Conservation (phyloP, 1,140 invertebrate genomes). For the Neodiprion lecontei region DNA sequence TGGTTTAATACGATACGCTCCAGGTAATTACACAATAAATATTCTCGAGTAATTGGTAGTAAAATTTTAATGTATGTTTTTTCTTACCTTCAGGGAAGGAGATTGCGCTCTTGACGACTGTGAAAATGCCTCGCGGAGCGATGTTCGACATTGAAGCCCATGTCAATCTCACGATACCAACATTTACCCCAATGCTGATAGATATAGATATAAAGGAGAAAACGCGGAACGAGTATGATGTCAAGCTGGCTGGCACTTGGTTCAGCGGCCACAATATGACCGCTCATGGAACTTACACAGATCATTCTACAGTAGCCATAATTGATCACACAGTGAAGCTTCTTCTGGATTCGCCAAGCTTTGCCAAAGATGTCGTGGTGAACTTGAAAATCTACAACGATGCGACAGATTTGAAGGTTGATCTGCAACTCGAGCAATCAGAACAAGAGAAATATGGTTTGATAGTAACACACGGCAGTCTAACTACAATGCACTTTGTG, state of each 20-base stretch:
- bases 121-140: conserved; percentile 61
- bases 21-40: conserved; percentile 40
- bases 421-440: conserved; percentile 61
- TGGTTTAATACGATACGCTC: conserved; percentile 59
- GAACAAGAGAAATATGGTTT: conserved; percentile 68
- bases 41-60: not conserved
- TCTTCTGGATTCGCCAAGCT: conserved; percentile 72
- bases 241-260: conserved; percentile 76
- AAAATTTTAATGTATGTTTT: conserved; percentile 14
- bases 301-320: conserved; percentile 68
- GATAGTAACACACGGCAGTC: conserved; percentile 64
- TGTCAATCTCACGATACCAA: conserved; percentile 68
- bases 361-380: conserved; percentile 67
- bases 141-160: conserved; percentile 66
- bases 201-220: conserved; percentile 66
- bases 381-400: conserved; percentile 69
- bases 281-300: conserved; percentile 73
- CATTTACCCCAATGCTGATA: conserved; percentile 67
- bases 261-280: conserved; percentile 79
- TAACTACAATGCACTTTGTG: conserved; percentile 65
- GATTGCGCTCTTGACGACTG: conserved; percentile 61
- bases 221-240: conserved; percentile 64
- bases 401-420: conserved; percentile 66
- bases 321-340: conserved; percentile 73
- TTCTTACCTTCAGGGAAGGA: conserved; percentile 63